Evolutionary conservation across 2,797 vertebrate species (phyloP).

Genomic region (Australoheros facetus): DNA sequence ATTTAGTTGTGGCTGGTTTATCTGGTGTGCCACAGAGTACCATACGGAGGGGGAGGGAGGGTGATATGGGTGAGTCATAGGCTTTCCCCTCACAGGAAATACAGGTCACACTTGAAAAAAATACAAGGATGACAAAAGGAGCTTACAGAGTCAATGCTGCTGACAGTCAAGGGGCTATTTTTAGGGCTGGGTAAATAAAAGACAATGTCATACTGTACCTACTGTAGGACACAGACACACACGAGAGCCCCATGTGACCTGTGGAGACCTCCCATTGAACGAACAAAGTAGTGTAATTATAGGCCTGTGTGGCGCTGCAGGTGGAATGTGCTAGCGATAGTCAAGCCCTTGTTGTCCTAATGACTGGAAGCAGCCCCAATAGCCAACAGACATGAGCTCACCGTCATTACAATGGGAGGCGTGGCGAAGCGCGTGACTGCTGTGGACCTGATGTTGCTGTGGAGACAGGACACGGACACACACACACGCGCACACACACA

Average conservation of each 20-base stretch:
- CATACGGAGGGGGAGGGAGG: not conserved
- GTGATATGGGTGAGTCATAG: conserved; percentile 41
- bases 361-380: conserved; percentile 58
- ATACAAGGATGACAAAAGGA: conserved; percentile 43
- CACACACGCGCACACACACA: conserved; percentile 42
- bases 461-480: conserved; percentile 67
- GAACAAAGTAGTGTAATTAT: conserved; percentile 71
- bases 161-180: conserved; percentile 61
- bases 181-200: conserved; percentile 57
- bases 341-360: conserved; percentile 68
- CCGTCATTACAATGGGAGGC: conserved; percentile 71
- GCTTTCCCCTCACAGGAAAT: conserved; percentile 42
- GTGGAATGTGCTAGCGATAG: conserved; percentile 70
- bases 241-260: conserved; percentile 40
- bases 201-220: conserved; percentile 42
- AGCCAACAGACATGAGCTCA: conserved; percentile 77
- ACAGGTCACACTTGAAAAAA: conserved; percentile 46
- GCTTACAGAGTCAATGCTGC: conserved; percentile 39
- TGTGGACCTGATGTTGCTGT: conserved; percentile 67
- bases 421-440: conserved; percentile 57
- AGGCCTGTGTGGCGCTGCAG: conserved; percentile 55
- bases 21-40: conserved; percentile 25
- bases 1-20: conserved; percentile 36
- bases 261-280: conserved; percentile 61
- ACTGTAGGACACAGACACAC: conserved; percentile 28